These are phyloP conservation scores for Anas capensis DNA, from an alignment of 2,797 vertebrate species.

Conservation along the genomic window DNA sequence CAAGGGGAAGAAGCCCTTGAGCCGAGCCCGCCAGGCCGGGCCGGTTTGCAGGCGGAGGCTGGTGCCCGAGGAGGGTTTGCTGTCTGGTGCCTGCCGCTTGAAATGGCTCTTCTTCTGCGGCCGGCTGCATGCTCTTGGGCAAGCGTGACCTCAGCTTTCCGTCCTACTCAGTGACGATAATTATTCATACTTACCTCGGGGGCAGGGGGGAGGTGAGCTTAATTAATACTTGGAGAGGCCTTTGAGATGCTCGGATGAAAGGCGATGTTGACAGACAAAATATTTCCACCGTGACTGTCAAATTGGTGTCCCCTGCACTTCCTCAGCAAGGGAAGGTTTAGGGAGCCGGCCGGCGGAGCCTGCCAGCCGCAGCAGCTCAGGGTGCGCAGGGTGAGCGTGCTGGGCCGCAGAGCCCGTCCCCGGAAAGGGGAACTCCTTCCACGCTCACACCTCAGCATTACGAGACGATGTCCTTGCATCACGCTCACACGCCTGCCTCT, in stretches of 20 bases:
- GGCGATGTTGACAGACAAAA: conserved; percentile 51
- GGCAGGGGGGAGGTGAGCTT: background rate
- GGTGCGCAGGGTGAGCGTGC: background rate
- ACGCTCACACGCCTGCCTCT: rapidly evolving
- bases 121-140: background rate
- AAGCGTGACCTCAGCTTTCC: background rate
- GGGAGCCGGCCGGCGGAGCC: background rate
- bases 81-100: background rate
- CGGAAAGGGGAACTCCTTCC: background rate
- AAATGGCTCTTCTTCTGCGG: background rate
- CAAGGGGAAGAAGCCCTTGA: background rate
- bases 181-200: conserved; percentile 41
- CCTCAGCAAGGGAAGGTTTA: conserved; percentile 47
- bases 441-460: background rate
- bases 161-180: background rate
- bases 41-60: background rate
- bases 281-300: conserved; percentile 30
- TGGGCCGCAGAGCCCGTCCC: background rate
- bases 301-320: conserved; percentile 48
- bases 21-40: rapidly evolving
- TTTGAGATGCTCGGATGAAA: conserved; percentile 59
- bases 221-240: conserved; percentile 50
- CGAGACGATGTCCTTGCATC: background rate
- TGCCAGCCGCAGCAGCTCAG: background rate
- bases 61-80: background rate